These are phyloP conservation scores for Gastrophysa polygoni DNA, from an alignment of 2,888 invertebrate species.

Conservation along the genomic window DNA sequence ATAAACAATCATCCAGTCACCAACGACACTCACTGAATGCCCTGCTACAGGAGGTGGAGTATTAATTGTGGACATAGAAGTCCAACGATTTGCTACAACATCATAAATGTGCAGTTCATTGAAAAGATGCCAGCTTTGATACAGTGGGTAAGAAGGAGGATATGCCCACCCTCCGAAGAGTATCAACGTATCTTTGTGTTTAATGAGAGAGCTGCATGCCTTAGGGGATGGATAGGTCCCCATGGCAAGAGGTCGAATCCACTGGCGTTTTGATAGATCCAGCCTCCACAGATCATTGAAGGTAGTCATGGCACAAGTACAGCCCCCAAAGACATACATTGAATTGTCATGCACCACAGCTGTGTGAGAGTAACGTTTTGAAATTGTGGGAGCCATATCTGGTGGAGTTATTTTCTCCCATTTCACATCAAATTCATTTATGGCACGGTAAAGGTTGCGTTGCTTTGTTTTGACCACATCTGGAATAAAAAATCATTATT, in stretches of 20 bases:
- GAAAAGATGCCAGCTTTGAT: slow-evolving; percentile 86
- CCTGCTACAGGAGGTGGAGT: slow-evolving; percentile 86
- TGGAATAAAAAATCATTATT: slow-evolving; percentile 52
- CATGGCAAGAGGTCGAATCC: slow-evolving; percentile 83
- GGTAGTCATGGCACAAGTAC: slow-evolving; percentile 91
- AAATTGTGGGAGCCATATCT: slow-evolving; percentile 75
- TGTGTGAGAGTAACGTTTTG: slow-evolving; percentile 91
- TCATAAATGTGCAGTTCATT: slow-evolving; percentile 91
- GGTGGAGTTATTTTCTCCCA: slow-evolving; percentile 71
- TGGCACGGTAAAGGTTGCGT: slow-evolving; percentile 76
- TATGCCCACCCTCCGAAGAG: slow-evolving; percentile 97
- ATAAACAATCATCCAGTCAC: slow-evolving; percentile 83
- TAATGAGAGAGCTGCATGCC: slow-evolving; percentile 92
- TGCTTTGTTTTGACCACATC: slow-evolving; percentile 80
- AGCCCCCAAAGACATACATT: slow-evolving; percentile 96
- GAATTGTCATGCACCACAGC: slow-evolving; percentile 82
- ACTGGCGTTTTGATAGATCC: slow-evolving; percentile 82
- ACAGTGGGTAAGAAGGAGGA: slow-evolving; percentile 83
- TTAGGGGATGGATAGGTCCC: slow-evolving; percentile 95
- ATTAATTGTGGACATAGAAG: slow-evolving; percentile 64
- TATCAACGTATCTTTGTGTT: slow-evolving; percentile 70
- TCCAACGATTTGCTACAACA: slow-evolving; percentile 82
- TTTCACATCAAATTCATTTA: slow-evolving; percentile 75
- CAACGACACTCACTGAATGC: slow-evolving; percentile 88
- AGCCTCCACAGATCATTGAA: slow-evolving; percentile 97